phyloP scores from a whole-genome alignment of 2,113 vertebrate species.

The Pionites leucogaster region DNA sequence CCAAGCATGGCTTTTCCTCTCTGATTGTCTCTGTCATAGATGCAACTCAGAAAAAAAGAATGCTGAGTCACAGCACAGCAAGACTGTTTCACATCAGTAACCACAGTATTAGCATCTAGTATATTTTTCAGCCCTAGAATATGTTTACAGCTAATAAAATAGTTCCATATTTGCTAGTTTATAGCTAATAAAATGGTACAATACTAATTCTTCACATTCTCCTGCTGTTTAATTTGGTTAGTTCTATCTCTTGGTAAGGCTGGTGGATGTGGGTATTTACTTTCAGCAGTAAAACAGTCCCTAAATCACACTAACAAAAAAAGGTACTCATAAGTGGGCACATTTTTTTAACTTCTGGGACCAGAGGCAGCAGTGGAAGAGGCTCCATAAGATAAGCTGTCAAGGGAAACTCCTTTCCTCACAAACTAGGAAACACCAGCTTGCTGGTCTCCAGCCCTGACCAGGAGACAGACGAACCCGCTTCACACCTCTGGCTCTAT shows the following conservation, averaged over 20 bases:
- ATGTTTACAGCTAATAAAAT: constrained; percentile 39
- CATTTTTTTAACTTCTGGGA: not conserved
- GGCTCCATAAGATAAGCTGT: not conserved
- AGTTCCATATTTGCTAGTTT: not conserved
- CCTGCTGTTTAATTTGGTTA: not conserved
- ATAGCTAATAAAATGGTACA: constrained; percentile 25
- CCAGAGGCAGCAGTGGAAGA: not conserved
- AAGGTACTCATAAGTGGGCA: not conserved
- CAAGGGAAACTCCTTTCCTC: not conserved
- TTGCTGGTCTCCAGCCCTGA: not conserved
- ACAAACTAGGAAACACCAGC: not conserved
- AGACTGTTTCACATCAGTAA: not conserved
- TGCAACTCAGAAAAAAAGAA: not conserved
- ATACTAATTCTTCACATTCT: not conserved
- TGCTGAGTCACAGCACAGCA: not conserved
- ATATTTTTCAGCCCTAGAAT: not conserved
- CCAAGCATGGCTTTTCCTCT: not conserved
- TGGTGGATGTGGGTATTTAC: not conserved
- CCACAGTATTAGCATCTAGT: not conserved
- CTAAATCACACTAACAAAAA: not conserved
- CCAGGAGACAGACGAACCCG: not conserved
- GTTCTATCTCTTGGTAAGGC: not conserved
- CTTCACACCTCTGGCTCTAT: not conserved
- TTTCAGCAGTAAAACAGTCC: not conserved
- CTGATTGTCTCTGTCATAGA: not conserved